Base-by-base conservation (phyloP, 2,113 vertebrate genomes). In the Sigmodon hispidus region DNA sequence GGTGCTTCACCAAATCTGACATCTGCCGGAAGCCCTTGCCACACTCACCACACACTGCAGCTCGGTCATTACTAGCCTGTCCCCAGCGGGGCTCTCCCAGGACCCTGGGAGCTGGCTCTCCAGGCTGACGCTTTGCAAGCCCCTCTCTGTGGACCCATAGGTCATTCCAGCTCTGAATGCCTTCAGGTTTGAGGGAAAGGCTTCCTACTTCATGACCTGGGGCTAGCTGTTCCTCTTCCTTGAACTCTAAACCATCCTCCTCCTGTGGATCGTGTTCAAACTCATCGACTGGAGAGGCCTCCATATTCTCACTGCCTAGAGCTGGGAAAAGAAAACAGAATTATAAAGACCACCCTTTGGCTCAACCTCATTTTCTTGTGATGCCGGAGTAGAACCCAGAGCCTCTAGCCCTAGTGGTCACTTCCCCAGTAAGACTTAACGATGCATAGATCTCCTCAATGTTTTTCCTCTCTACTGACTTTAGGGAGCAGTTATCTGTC, bases 221-320 rank as follows among this genome's bases (percentile, higher is more conserved):
- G 91, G 73, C 81, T 75, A 93, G 26, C 45, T 87, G 91, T 83
- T 89, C 98, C 12, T 98, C 98, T 98, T 98, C 94, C 89, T 95
- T 91, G 67, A 92, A 77, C 13, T 91, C 98, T 98, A 98, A 98
- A 98, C 97, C 98, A 99, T 40, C 98, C 97, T 94, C 97, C 97
- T 96, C 97, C 98, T 96, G 93, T 50, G 96, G 65, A 40, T 79
- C 29, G 5, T 36, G 96, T 67, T 93, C 86, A 88, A 95, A 96
- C 22, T 94, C 94, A 70, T 85, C 86, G 0, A 63, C 81, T 45
- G 91, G 84, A 91, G 95, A 75, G 59, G 90, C 72, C 86, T 84
- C 90, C 52, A 87, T 89, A 17, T 84, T 95, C 93, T 96, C 93
- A 93, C 77, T 90, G 45, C 92, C 96, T 75, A 96, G 61, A 96